A percentile compares a stretch with the other conserved stretches of the same genome.
These are phyloP conservation scores for Coelinius sp. DNA, from an alignment of 2,888 invertebrate genomes.

Conservation along the genomic window DNA sequence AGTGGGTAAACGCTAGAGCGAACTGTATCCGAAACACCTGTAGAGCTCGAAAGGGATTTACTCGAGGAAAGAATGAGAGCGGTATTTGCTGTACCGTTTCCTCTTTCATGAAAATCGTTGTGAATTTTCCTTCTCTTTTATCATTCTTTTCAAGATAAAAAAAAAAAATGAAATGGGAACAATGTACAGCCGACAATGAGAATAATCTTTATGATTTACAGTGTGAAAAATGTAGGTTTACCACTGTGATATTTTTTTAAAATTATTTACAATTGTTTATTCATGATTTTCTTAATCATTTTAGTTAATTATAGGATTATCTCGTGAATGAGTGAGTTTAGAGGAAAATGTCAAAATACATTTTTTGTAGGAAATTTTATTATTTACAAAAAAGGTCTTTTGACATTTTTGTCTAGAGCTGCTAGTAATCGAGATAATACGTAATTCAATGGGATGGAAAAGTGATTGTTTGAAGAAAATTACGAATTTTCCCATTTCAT, in stretches of 20 bases:
- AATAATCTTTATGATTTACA: conserved; percentile 1
- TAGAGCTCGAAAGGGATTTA: conserved; percentile 51
- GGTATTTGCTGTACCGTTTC: conserved; percentile 33
- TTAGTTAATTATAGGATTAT: too few relatives aligned
- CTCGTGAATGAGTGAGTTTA: too few relatives aligned
- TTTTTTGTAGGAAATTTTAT: too few relatives aligned
- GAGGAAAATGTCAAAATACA: too few relatives aligned
- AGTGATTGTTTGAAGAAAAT: too few relatives aligned
- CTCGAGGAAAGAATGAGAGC: conserved; percentile 36
- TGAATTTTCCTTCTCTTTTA: conserved; percentile 6
- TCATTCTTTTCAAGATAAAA: background rate
- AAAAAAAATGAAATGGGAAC: conserved; percentile 9
- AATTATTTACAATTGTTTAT: background rate
- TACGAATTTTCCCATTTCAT: too few relatives aligned
- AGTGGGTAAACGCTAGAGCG: conserved; percentile 35
- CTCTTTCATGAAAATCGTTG: conserved; percentile 13
- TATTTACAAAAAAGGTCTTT: too few relatives aligned
- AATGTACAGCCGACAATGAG: background rate
- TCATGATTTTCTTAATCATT: background rate
- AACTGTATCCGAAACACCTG: conserved; percentile 51
- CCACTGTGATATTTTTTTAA: background rate
- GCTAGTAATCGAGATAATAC: too few relatives aligned
- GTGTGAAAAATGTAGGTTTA: background rate
- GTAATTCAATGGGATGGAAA: too few relatives aligned
- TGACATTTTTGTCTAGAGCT: too few relatives aligned